Percentiles rank a stretch among this genome's conserved stretches.
These are phyloP conservation scores for Ciconia nigra DNA, from an alignment of 2,797 vertebrate species.

Conservation along the genomic window DNA sequence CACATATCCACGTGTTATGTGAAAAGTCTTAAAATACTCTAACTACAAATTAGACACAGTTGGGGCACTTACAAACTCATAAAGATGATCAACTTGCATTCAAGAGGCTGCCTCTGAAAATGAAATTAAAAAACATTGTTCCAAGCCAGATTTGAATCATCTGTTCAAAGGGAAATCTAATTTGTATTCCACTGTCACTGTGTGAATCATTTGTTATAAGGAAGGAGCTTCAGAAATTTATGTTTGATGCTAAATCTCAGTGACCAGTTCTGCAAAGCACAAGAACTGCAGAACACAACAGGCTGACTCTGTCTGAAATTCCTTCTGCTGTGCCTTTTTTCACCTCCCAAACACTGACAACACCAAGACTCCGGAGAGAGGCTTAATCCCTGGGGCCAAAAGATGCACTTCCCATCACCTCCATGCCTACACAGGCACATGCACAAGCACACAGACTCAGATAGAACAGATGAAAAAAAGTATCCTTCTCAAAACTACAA, in stretches of 20 bases:
- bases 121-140: not conserved
- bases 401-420: not conserved
- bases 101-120: not conserved
- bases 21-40: not conserved
- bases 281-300: not conserved
- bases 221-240: not conserved
- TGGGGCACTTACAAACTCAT: not conserved
- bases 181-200: not conserved
- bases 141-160: not conserved
- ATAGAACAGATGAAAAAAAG: not conserved
- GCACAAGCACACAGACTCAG: not conserved
- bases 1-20: not conserved
- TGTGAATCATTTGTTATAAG: not conserved
- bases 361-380: not conserved
- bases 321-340: not conserved
- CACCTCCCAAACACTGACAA: not conserved
- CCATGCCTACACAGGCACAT: not conserved
- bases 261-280: not conserved
- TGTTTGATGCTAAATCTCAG: not conserved
- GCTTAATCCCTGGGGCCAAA: not conserved
- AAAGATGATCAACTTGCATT: not conserved
- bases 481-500: not conserved
- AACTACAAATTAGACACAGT: not conserved
- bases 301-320: not conserved
- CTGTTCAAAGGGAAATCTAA: not conserved